Conservation (phyloP, 2,797 vertebrate species). For the Thalassophryne amazonica region DNA sequence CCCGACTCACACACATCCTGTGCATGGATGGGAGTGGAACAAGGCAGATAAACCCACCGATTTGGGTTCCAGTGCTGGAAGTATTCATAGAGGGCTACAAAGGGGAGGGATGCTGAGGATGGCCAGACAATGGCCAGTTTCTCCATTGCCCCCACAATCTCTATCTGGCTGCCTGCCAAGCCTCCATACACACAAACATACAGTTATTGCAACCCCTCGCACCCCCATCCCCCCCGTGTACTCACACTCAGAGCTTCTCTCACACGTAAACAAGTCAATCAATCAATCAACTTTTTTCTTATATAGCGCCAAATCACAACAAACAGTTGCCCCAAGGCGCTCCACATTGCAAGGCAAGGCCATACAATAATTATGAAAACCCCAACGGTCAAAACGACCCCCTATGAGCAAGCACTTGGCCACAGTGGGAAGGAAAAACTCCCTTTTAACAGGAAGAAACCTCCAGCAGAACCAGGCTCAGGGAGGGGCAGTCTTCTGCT, state of each 20-base stretch:
- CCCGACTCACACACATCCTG: no score
- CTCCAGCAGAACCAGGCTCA: no score
- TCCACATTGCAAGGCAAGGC: no score
- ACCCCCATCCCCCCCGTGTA: constrained; percentile 23
- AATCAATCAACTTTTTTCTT: no score
- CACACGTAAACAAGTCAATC: constrained; percentile 78
- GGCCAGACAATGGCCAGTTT: constrained; percentile 63
- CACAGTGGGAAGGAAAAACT: no score
- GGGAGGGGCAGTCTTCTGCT: no score
- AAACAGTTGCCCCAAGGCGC: no score
- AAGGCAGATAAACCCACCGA: constrained; percentile 37
- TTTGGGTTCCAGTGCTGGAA: constrained; percentile 22
- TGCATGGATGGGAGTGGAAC: not conserved
- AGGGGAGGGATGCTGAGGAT: constrained; percentile 47
- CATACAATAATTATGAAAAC: no score
- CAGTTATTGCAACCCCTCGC: constrained; percentile 48
- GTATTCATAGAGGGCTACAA: constrained; percentile 43
- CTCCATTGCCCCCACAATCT: constrained; percentile 54
- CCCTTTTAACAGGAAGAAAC: no score
- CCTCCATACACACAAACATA: constrained; percentile 34
- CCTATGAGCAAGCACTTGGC: no score
- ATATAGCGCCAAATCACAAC: no score
- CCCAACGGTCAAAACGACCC: no score
- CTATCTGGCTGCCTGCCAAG: constrained; percentile 69
- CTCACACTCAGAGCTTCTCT: constrained; percentile 60